Conservation (phyloP, 2,113 vertebrate genomes). For the Morone chrysops region DNA sequence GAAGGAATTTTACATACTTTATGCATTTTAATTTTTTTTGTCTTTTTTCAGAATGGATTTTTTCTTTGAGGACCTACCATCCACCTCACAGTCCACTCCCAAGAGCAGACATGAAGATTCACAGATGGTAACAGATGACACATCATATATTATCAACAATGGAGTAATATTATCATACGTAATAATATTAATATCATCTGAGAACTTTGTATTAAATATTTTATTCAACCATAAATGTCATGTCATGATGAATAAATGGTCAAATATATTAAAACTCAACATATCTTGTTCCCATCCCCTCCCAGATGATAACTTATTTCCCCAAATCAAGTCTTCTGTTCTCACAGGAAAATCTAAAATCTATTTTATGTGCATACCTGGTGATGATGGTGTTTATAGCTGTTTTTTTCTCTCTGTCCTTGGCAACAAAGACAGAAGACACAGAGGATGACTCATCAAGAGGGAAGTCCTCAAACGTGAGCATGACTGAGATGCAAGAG, state of each 20-base stretch:
- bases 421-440: constrained; percentile 37
- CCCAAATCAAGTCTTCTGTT: background rate
- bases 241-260: background rate
- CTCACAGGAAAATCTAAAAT: background rate
- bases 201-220: too few relatives aligned
- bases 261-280: background rate
- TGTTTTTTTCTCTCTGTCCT: background rate
- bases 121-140: constrained; percentile 24
- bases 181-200: too few relatives aligned
- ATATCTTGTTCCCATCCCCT: background rate
- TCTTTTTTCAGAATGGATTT: constrained; percentile 66
- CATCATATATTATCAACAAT: background rate
- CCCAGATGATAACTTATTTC: background rate
- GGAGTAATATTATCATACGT: too few relatives aligned
- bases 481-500: constrained; percentile 43
- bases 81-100: constrained; percentile 43
- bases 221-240: background rate
- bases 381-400: background rate
- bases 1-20: background rate
- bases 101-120: background rate
- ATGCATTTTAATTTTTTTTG: background rate
- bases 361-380: accelerated
- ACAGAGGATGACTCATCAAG: constrained; percentile 8
- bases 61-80: constrained; percentile 47
- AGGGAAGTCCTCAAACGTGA: constrained; percentile 35